Conservation (phyloP, 2,797 vertebrate species). For the Myoxocephalus aenaeus region DNA sequence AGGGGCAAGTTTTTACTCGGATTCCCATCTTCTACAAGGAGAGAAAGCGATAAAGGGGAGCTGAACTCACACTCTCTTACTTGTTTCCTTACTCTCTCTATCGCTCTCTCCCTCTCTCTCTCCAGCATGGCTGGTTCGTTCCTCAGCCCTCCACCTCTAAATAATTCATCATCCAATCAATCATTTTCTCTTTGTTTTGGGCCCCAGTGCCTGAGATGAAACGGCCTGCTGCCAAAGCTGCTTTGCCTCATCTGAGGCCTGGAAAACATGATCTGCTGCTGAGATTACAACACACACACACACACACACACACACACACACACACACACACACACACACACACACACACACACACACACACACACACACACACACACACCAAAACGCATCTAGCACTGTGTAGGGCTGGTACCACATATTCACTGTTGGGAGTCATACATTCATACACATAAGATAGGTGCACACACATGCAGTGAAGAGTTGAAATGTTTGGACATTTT, state of each 20-base stretch:
- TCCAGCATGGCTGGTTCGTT: conserved; percentile 77
- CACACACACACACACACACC: conserved; percentile 59
- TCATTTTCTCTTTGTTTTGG: conserved; percentile 91
- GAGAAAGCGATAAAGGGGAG: conserved; percentile 69
- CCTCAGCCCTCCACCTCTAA: conserved; percentile 86
- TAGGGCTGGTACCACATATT: conserved; percentile 60
- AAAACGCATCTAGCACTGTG: conserved; percentile 64
- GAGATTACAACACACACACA: conserved; percentile 83
- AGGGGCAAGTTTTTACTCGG: conserved; percentile 78
- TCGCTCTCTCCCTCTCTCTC: conserved; percentile 66
- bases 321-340: conserved; percentile 63
- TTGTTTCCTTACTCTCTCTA: conserved; percentile 53
- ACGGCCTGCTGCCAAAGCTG: conserved; percentile 86
- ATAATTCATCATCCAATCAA: conserved; percentile 92
- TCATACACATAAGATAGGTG: conserved; percentile 48
- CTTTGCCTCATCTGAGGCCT: conserved; percentile 89
- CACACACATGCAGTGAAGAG: conserved; percentile 17
- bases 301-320: conserved; percentile 54
- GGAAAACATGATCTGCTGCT: conserved; percentile 88
- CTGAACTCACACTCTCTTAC: conserved; percentile 56
- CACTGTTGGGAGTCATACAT: conserved; percentile 67
- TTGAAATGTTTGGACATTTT: conserved; percentile 37
- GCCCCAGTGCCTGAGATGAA: conserved; percentile 89
- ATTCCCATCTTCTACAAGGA: conserved; percentile 79
- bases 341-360: conserved; percentile 61